Conservation (phyloP, 1,140 invertebrate genomes). For the Saccostrea glomerata region DNA sequence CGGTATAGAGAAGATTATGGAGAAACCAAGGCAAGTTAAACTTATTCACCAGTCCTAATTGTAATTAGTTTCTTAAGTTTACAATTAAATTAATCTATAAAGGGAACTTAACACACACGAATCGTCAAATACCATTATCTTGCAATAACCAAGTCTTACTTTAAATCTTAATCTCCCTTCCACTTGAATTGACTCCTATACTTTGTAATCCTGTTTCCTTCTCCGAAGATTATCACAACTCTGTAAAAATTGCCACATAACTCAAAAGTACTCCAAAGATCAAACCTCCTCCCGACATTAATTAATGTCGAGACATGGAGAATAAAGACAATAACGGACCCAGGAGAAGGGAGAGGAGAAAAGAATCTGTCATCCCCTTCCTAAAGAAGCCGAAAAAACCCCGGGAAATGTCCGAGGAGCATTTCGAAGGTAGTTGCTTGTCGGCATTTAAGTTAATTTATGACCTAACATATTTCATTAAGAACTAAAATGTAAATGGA, state of each 20-base stretch:
- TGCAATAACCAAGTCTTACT: neutral
- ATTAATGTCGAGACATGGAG: neutral
- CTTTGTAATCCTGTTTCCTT: neutral
- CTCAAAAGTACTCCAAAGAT: neutral
- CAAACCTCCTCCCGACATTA: neutral
- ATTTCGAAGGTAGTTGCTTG: neutral
- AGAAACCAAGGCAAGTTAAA: too few species aligned
- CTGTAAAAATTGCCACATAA: neutral
- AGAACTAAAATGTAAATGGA: too few species aligned
- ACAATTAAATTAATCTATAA: too few species aligned
- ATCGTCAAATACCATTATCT: too few species aligned
- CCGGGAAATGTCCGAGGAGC: neutral
- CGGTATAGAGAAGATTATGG: too few species aligned
- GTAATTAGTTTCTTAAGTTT: too few species aligned
- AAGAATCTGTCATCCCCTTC: neutral
- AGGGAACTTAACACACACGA: too few species aligned
- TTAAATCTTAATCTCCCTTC: neutral
- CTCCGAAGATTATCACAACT: neutral
- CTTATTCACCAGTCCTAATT: too few species aligned
- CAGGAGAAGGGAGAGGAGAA: neutral
- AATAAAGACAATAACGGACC: neutral
- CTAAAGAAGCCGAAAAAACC: slow-evolving; percentile 12
- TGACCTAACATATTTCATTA: too few species aligned
- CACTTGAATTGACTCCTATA: neutral
- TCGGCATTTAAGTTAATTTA: too few species aligned